Evolutionary conservation across 2,113 vertebrate species (phyloP).

Genomic region (Nymphicus hollandicus): DNA sequence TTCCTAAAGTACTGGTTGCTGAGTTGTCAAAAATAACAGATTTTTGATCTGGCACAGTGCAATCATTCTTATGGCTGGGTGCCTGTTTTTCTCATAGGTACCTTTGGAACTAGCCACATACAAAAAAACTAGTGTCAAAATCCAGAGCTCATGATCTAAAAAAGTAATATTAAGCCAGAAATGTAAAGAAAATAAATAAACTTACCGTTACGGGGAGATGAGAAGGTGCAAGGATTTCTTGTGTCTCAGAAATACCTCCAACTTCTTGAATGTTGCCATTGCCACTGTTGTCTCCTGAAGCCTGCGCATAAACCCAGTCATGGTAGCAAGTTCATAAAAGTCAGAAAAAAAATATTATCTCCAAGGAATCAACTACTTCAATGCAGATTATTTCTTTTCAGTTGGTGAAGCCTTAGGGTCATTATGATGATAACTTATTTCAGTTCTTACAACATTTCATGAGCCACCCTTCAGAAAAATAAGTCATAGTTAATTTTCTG

Average conservation of each 20-base stretch:
- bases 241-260: slow-evolving; percentile 63
- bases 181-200: background rate
- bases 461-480: background rate
- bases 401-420: background rate
- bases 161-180: background rate
- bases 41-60: background rate
- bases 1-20: background rate
- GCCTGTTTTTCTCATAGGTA: background rate
- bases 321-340: background rate
- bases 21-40: background rate
- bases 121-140: background rate
- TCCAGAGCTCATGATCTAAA: background rate
- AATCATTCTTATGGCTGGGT: background rate
- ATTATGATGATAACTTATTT: background rate
- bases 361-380: background rate
- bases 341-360: background rate
- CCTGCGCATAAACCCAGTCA: slow-evolving; percentile 72
- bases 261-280: slow-evolving; percentile 71
- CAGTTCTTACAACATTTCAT: background rate
- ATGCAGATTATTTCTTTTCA: background rate
- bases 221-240: slow-evolving; percentile 64
- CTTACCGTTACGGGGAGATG: slow-evolving; percentile 44
- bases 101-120: background rate
- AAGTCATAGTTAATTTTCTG: background rate
- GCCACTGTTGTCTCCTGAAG: slow-evolving; percentile 87